Evolutionary conservation across 2,888 invertebrate species (phyloP).

Genomic region (Drosophila atroscutellata): DNA sequence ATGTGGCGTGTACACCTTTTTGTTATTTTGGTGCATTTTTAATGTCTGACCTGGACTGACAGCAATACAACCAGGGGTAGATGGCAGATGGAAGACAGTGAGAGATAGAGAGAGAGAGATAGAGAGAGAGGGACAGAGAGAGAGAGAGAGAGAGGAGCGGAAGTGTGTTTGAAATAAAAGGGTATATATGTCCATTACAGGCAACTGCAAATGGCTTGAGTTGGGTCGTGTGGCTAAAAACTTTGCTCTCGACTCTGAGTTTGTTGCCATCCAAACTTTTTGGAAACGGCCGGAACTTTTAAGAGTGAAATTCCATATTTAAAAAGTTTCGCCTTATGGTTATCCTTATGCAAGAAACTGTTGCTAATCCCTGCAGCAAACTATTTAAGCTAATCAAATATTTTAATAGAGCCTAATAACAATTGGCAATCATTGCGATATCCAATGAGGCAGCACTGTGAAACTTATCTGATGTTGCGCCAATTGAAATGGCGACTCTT

Average conservation of each 20-base stretch:
- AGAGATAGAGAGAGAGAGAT: accelerated
- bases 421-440: background rate
- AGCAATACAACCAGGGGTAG: background rate
- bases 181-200: background rate
- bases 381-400: background rate
- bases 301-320: background rate
- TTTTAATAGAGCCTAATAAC: background rate
- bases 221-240: background rate
- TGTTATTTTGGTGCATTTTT: constrained; percentile 30
- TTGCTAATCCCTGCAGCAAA: background rate
- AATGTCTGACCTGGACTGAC: constrained; percentile 35
- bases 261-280: background rate
- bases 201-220: background rate
- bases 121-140: accelerated
- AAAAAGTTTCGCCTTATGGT: background rate
- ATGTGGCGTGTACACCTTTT: constrained; percentile 39
- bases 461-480: background rate
- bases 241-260: background rate
- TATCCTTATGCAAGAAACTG: background rate
- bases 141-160: background rate
- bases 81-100: background rate
- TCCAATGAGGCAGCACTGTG: background rate
- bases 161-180: background rate
- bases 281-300: background rate
- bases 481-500: background rate